A percentile compares a stretch with the other conserved stretches of the same genome.
These are phyloP conservation scores for Palythoa heliodiscus DNA, from an alignment of 92 coral and sea anemone species.

Conservation along the genomic window DNA sequence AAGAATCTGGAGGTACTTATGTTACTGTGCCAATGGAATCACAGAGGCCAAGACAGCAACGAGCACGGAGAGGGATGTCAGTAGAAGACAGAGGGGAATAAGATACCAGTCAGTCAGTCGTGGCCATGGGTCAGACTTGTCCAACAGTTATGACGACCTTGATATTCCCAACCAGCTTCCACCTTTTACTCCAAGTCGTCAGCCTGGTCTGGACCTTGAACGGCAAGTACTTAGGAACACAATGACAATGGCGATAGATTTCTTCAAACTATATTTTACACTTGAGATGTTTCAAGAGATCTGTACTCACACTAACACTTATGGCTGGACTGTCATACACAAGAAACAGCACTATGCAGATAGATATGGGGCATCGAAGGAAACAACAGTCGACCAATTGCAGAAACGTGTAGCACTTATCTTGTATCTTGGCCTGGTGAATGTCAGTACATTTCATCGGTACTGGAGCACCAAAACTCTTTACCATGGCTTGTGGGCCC, in stretches of 20 bases:
- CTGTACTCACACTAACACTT: conserved; percentile 18
- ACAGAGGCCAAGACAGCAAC: no score
- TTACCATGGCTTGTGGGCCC: conserved; percentile 77
- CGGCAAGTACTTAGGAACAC: neutral
- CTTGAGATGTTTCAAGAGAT: neutral
- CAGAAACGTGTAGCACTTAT: conserved; percentile 50
- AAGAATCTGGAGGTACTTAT: no score
- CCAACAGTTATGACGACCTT: conserved; percentile 53
- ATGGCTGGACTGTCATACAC: neutral
- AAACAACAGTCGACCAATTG: conserved; percentile 54
- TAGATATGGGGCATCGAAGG: conserved; percentile 51
- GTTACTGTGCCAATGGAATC: no score
- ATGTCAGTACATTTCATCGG: conserved; percentile 43
- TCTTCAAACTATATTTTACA: neutral
- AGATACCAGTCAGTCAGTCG: no score
- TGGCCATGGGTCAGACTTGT: neutral
- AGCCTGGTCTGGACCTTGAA: conserved; percentile 55
- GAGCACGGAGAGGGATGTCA: neutral
- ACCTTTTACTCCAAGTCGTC: conserved; percentile 57
- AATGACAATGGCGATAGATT: neutral
- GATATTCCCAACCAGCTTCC: conserved; percentile 58
- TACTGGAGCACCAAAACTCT: conserved; percentile 72
- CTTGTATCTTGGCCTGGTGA: conserved; percentile 66
- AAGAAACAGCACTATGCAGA: conserved; percentile 34
- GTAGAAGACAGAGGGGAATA: no score